Conservation (phyloP, 1,140 invertebrate species). For the Oryctes rhinoceros region DNA sequence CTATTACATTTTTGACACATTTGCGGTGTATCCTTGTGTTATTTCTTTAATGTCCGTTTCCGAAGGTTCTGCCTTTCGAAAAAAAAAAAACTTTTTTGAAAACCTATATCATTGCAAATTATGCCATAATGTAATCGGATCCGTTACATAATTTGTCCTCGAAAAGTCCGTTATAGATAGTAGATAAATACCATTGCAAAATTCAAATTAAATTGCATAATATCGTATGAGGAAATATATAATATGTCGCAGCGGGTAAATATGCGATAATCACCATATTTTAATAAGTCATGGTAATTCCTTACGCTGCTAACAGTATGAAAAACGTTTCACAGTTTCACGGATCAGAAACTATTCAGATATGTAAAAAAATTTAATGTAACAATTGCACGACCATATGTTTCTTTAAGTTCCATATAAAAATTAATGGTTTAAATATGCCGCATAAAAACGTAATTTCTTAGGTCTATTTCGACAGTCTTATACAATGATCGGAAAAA, state of each 20-base stretch:
- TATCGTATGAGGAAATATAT: slow-evolving; percentile 19
- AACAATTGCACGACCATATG: too few relatives aligned
- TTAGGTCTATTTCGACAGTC: too few relatives aligned
- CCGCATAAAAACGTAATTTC: too few relatives aligned
- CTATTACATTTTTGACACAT: not conserved
- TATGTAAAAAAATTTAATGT: too few relatives aligned
- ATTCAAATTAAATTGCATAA: slow-evolving; percentile 17
- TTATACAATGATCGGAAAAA: too few relatives aligned
- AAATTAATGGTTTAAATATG: too few relatives aligned
- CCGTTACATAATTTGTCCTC: slow-evolving; percentile 18
- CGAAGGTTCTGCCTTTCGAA: slow-evolving; percentile 14
- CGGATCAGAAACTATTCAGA: too few relatives aligned
- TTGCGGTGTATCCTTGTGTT: slow-evolving; percentile 25
- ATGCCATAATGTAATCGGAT: not conserved
- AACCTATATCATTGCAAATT: slow-evolving; percentile 2
- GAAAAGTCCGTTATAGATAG: slow-evolving; percentile 23
- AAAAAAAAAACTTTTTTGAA: not conserved
- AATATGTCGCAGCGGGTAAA: slow-evolving; percentile 11
- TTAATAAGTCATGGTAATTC: too few relatives aligned
- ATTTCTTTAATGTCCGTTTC: not conserved
- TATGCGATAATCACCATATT: not conserved
- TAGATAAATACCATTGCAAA: slow-evolving; percentile 4
- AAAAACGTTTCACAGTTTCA: too few relatives aligned
- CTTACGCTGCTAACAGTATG: too few relatives aligned
- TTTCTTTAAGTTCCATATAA: too few relatives aligned